phyloP scores from a whole-genome alignment of 2,888 invertebrate species.

The Gonocerus acuteangulatus region DNA sequence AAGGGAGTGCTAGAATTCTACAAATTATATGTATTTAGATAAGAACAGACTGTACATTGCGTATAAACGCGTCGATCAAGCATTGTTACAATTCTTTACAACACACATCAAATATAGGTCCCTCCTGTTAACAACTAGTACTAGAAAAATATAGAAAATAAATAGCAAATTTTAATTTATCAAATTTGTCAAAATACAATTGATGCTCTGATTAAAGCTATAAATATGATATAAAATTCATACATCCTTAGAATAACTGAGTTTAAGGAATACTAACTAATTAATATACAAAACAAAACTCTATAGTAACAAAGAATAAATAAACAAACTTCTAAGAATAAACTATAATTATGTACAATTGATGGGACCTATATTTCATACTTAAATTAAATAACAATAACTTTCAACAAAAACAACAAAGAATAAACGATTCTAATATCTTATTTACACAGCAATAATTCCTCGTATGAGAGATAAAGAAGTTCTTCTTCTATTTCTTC shows the following conservation, averaged over 20 bases:
- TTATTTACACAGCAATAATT: conserved; percentile 30
- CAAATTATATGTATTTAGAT: conserved; percentile 7
- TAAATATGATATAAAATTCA: conserved; percentile 3
- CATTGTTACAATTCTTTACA: conserved; percentile 13
- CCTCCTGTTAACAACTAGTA: conserved; percentile 3
- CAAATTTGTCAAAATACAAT: not conserved
- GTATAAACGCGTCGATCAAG: conserved; percentile 10
- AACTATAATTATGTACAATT: conserved; percentile 17
- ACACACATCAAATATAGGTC: conserved; percentile 18
- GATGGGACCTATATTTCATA: conserved; percentile 31
- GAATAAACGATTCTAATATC: conserved; percentile 23
- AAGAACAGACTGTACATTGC: conserved; percentile 19
- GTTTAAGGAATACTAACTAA: not conserved
- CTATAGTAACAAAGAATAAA: not conserved
- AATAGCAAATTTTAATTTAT: conserved; percentile 8
- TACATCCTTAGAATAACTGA: not conserved
- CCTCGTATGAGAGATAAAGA: conserved; percentile 3
- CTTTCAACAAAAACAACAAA: conserved; percentile 1
- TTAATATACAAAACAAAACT: conserved; percentile 1
- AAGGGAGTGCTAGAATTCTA: conserved; percentile 19
- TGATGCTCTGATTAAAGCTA: conserved; percentile 1
- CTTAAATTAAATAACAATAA: conserved; percentile 1
- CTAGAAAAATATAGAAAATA: conserved; percentile 20
- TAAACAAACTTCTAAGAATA: conserved; percentile 7
- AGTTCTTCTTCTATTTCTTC: not conserved